These are phyloP conservation scores for Zaprionus ghesquierei DNA, from an alignment of 1,140 invertebrate genomes.

Conservation along the genomic window DNA sequence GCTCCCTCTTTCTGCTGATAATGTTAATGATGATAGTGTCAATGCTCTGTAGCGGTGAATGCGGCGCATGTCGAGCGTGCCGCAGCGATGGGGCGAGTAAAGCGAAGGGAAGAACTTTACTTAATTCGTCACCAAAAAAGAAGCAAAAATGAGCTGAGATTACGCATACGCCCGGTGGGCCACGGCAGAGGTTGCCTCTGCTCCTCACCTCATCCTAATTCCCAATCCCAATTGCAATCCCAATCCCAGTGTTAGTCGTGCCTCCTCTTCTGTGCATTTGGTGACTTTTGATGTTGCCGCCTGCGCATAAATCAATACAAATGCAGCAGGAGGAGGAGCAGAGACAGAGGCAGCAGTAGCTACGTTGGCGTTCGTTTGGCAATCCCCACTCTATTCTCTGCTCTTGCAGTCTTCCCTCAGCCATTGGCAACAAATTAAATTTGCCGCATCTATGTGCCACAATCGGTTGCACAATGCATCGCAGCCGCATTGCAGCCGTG, in stretches of 20 bases:
- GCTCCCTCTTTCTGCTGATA: background rate
- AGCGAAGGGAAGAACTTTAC: background rate
- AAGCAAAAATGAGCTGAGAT: conserved; percentile 28
- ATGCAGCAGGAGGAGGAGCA: conserved; percentile 13
- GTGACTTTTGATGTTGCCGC: conserved; percentile 57
- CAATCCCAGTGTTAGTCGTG: conserved; percentile 12
- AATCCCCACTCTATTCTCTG: background rate
- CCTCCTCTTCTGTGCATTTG: conserved; percentile 33
- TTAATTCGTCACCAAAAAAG: background rate
- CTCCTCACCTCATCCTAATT: background rate
- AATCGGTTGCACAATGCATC: conserved; percentile 31
- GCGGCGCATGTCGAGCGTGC: conserved; percentile 18
- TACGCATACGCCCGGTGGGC: conserved; percentile 62
- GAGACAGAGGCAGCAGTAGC: background rate
- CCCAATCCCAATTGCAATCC: background rate
- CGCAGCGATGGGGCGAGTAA: background rate
- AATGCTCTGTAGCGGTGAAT: conserved; percentile 75
- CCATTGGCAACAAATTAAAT: conserved; percentile 44
- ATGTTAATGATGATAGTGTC: conserved; percentile 64
- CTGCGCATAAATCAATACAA: conserved; percentile 73
- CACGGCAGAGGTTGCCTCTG: background rate
- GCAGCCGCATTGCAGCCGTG: background rate
- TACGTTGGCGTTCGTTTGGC: conserved; percentile 5
- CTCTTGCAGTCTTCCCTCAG: background rate
- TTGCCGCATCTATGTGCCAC: conserved; percentile 26